Evolutionary conservation across 2,113 vertebrate species (phyloP), one percentile per base, ranked within the genome.

Genomic region (Plecturocebus donacophilus): DNA sequence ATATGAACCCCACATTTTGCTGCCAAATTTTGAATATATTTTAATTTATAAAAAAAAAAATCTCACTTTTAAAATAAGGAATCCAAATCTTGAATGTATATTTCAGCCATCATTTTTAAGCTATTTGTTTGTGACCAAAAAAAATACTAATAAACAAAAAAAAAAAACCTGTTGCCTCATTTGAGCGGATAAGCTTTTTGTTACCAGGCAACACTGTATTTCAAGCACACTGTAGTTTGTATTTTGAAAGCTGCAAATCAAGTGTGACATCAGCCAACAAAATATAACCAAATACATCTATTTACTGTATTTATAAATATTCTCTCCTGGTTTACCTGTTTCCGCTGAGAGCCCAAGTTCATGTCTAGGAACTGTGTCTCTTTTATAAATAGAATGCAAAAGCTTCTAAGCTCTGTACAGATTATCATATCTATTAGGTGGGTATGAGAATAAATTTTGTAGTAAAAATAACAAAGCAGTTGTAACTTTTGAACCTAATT

Each of bases 191-290:
- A 89, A 94, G 1, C 8, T 87, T 23, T 86, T 52, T 70, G 80
- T 84, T 83, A 87, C 23, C 38, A 80, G 20, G 35, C 12, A 76
- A 40, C 61, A 84, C 4, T 90, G 4, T 19, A 92, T 47, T 91
- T 42, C 64, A 87, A 80, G 40, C 30, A 81, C 2, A 17, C 23
- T 56, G 3, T 27, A 61, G 64, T 93, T 92, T 83, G 3, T 45
- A 38, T 80, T 84, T 95, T 49, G 71, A 90, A 95, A 87, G 38
- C 16, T 47, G 19, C 8, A 95, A 90, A 93, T 91, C 47, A 91
- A 52, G 17, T 87, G 71, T 82, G 7, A 61, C 32, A 92, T 61
- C 12, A 90, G 14, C 8, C 64, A 90, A 54, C 19, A 92, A 96
- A 88, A 79, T 73, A 86, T 71, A 35, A 86, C 25, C 11, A 86